Conservation (phyloP, 1,140 invertebrate genomes). For the Trachymyrmex cornetzi region DNA sequence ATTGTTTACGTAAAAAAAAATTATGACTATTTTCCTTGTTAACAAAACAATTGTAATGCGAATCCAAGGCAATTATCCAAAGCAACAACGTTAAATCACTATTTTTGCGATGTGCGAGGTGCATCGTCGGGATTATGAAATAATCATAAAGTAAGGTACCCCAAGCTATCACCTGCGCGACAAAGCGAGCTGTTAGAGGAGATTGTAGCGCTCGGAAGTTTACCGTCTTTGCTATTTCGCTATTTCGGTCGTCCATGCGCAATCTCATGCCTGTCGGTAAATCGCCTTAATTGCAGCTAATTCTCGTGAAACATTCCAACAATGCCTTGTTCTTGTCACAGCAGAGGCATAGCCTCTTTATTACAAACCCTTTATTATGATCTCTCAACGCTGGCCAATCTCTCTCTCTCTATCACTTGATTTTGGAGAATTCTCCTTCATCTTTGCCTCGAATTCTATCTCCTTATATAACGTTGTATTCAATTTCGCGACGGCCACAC, state of each 20-base stretch:
- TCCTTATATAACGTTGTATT: conserved; percentile 13
- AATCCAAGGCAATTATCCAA: background rate
- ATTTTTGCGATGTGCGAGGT: background rate
- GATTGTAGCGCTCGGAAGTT: conserved; percentile 25
- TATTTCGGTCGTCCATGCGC: conserved; percentile 36
- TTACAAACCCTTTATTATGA: conserved; percentile 70
- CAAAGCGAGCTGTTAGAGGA: background rate
- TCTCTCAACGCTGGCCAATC: background rate
- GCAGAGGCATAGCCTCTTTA: conserved; percentile 47
- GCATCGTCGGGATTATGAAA: conserved; percentile 2
- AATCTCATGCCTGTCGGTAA: conserved; percentile 34
- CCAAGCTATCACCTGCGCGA: background rate
- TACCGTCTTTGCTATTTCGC: background rate
- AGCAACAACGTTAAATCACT: background rate
- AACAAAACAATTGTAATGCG: background rate
- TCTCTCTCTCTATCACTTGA: background rate
- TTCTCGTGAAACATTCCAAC: conserved; percentile 65
- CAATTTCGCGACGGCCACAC: conserved; percentile 8
- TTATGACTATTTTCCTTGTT: background rate
- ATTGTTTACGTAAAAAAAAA: too few relatives aligned
- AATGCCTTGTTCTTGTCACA: conserved; percentile 38
- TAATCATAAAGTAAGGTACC: conserved; percentile 42
- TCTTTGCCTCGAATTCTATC: background rate
- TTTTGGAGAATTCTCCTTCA: background rate
- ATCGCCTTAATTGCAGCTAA: conserved; percentile 71